phyloP scores from a whole-genome alignment of 1,140 invertebrate genomes.

The Pomacea maculata region DNA sequence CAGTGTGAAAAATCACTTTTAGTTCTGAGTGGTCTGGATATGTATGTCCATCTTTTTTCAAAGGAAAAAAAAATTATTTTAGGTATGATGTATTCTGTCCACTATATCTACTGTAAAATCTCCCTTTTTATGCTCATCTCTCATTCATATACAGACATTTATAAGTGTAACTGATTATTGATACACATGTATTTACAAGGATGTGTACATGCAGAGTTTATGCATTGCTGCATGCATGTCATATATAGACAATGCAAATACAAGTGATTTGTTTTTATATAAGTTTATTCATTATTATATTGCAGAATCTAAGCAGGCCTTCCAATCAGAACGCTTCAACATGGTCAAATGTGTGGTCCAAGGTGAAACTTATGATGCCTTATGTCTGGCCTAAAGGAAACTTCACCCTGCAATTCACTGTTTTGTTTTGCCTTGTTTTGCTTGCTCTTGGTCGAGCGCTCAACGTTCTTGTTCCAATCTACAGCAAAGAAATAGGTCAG shows the following conservation, averaged over 20 bases:
- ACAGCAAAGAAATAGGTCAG: constrained; percentile 85
- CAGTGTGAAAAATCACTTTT: no score
- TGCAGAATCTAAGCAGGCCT: background rate
- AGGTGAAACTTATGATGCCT: constrained; percentile 82
- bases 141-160: no score
- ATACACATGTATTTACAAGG: background rate
- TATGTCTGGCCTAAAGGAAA: constrained; percentile 95
- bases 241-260: no score
- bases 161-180: background rate
- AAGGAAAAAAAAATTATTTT: no score
- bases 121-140: no score
- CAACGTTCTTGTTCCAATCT: constrained; percentile 93
- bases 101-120: no score
- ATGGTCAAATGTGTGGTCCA: constrained; percentile 72
- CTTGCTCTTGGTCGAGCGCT: constrained; percentile 84
- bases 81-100: no score
- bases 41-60: no score
- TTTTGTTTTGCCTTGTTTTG: constrained; percentile 84
- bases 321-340: constrained; percentile 38
- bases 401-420: constrained; percentile 79
- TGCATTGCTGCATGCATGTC: no score
- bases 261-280: no score
- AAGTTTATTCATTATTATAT: background rate
- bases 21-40: no score
- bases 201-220: no score